Evolutionary conservation across 2,797 vertebrate genomes (phyloP).

Genomic region (Knipowitschia caucasica): DNA sequence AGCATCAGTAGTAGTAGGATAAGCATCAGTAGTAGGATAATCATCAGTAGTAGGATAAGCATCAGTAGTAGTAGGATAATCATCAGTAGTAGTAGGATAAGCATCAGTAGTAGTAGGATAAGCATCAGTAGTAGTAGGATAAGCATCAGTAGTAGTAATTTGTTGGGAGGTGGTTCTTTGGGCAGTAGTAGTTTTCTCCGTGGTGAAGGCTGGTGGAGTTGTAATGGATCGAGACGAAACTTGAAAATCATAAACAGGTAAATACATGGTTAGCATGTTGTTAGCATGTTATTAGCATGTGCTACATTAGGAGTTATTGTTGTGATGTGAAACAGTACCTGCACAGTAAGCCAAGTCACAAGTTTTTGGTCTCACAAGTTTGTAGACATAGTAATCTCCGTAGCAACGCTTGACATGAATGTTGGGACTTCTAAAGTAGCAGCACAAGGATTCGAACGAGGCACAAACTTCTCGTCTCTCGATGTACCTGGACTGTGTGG

Average conservation of each 20-base stretch:
- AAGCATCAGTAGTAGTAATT: no score
- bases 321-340: conserved; percentile 39
- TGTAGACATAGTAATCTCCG: conserved; percentile 59
- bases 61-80: no score
- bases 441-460: conserved; percentile 4
- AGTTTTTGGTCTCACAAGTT: conserved; percentile 1
- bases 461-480: conserved; percentile 38
- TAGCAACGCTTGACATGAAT: conserved; percentile 62
- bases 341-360: conserved; percentile 51
- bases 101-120: no score
- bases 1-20: no score
- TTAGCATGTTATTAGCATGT: not conserved
- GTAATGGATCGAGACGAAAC: not conserved
- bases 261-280: not conserved
- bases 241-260: not conserved
- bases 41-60: no score
- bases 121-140: no score
- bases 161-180: no score
- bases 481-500: conserved; percentile 31
- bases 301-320: no score
- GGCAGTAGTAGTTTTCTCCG: no score
- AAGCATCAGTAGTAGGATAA: no score
- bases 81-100: no score
- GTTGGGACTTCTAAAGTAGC: accelerated
- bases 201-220: no score